Percentiles rank a stretch among this genome's conserved stretches.
phyloP scores from a whole-genome alignment of 2,888 invertebrate species.

The Rapana venosa region DNA sequence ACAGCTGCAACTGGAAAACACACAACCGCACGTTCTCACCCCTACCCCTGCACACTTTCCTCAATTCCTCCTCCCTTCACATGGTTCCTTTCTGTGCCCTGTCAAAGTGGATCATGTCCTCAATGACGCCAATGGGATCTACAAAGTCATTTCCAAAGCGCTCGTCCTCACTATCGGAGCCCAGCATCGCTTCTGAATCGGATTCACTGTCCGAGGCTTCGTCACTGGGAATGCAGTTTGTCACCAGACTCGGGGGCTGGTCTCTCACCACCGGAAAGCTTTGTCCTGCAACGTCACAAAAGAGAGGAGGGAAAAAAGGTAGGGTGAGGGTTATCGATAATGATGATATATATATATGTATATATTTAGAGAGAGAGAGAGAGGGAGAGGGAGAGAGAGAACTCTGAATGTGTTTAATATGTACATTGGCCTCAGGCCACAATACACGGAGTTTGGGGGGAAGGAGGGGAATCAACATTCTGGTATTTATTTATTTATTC shows the following conservation, averaged over 20 bases:
- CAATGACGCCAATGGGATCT: background rate
- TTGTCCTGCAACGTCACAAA: background rate
- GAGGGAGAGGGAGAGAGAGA: background rate
- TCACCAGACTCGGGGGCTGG: background rate
- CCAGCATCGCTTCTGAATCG: background rate
- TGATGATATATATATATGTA: background rate
- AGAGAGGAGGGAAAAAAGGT: background rate
- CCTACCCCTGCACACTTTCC: background rate
- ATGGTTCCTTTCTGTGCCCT: background rate
- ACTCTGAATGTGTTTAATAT: too few species aligned
- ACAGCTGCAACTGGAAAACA: too few species aligned
- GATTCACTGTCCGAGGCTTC: background rate
- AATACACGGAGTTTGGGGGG: too few species aligned
- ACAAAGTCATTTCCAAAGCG: background rate
- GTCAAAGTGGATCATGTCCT: background rate
- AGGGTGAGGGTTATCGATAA: background rate
- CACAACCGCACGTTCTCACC: too few species aligned
- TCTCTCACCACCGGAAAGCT: too few species aligned
- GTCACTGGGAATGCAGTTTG: background rate
- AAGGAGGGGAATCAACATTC: too few species aligned
- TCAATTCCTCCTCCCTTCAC: background rate
- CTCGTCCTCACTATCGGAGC: slow-evolving; percentile 25
- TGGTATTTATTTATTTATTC: too few species aligned
- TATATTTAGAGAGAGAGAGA: background rate
- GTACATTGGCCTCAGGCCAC: too few species aligned